phyloP scores from a whole-genome alignment of 1,140 invertebrate genomes.

The Drosophila nannoptera region DNA sequence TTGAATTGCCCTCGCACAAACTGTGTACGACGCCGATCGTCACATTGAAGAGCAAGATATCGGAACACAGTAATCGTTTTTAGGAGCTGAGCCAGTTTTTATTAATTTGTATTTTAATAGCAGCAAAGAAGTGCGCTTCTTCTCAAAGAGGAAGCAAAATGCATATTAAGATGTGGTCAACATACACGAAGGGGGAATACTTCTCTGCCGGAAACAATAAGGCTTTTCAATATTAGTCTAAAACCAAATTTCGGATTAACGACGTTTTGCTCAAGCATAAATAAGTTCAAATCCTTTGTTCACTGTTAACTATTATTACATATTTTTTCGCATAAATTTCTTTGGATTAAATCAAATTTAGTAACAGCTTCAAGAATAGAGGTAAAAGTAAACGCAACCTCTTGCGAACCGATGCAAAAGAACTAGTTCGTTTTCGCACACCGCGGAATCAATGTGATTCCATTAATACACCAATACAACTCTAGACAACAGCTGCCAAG shows the following conservation, averaged over 20 bases:
- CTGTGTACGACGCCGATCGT: not conserved
- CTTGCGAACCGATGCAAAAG: not conserved
- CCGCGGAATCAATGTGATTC: conserved; percentile 13
- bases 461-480: conserved; percentile 28
- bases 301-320: too few relatives aligned
- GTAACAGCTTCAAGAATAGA: too few relatives aligned
- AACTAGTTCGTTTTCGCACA: conserved; percentile 16
- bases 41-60: not conserved
- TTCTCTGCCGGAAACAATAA: too few relatives aligned
- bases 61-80: conserved; percentile 1
- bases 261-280: too few relatives aligned
- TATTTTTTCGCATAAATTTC: too few relatives aligned
- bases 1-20: not conserved
- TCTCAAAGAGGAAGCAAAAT: not conserved
- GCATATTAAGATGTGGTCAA: not conserved
- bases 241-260: too few relatives aligned
- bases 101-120: too few relatives aligned
- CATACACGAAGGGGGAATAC: not conserved
- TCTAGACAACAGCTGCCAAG: conserved; percentile 32
- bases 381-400: not conserved
- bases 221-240: too few relatives aligned
- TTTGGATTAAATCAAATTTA: too few relatives aligned
- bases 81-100: not conserved
- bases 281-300: too few relatives aligned
- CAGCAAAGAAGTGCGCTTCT: not conserved